Base-by-base conservation (phyloP, 2,113 vertebrate species). In the Notiomystis cincta region DNA sequence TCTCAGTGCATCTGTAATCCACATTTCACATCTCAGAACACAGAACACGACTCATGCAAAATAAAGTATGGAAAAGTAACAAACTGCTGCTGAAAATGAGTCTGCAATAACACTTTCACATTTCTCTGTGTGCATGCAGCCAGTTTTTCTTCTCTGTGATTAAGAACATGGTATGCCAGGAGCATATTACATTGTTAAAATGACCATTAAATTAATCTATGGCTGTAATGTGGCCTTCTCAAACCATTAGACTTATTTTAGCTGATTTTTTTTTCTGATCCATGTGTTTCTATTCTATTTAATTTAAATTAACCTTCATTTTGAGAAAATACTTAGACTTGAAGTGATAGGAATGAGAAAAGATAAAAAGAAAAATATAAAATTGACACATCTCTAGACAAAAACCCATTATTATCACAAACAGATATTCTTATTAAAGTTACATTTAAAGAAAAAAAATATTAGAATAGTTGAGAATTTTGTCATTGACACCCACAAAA, bases 21-120 rank as follows among this genome's bases (percentile, higher is more conserved):
- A 62, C 56, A 90, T 73, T 96, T 92, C 72, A 70, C 89, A 95
- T 82, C 30, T 92, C 80, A 73, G 78, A 93, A 76, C 33, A 76
- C 70, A 88, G 75, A 76, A 38, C 44, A 77, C 1, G 1, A 87
- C 48, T 93, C 71, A 75, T 40, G 33, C 35, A 92, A 92, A 91
- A 87, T 73, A 60, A 69, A 75, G 67, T 51, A 47, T 45, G 42
- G 86, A 93, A 90, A 83, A 16, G 15, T 61, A 86, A 67, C 62
- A 83, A 90, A 72, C 66, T 62, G 54, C 58, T 92, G 25, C 37
- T 92, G 90, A 88, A 95, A 92, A 83, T 71, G 42, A 67, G 33
- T 65, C 62, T 71, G 47, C 8, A 5, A 27, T n/a, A 85, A 5
- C 70, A 81, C 27, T 58, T 93, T 58, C 70, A 58, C 56, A 38